phyloP scores from a whole-genome alignment of 2,888 invertebrate species.

The Apamea monoglypha region DNA sequence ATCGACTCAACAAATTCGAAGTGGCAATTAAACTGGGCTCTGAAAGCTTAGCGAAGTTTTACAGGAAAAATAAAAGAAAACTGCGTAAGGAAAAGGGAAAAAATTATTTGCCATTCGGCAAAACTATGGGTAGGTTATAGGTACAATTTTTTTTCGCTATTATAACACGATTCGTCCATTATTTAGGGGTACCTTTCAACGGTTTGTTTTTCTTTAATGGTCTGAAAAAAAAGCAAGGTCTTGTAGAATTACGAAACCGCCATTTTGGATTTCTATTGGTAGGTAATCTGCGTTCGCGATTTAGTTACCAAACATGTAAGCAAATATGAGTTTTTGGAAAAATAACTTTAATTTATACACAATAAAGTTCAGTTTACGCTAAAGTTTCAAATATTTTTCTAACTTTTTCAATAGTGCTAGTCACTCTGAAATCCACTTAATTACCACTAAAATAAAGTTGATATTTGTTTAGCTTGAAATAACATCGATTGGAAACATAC shows the following conservation, averaged over 20 bases:
- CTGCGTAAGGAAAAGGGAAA: slow-evolving; percentile 67
- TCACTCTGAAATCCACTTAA: too few species aligned
- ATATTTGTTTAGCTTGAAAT: too few species aligned
- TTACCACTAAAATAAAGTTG: too few species aligned
- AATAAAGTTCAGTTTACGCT: too few species aligned
- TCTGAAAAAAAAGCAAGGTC: slow-evolving; percentile 13
- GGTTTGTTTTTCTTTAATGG: slow-evolving; percentile 31
- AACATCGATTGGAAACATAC: too few species aligned
- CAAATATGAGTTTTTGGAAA: too few species aligned
- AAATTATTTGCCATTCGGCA: slow-evolving; percentile 75
- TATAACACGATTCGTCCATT: slow-evolving; percentile 32
- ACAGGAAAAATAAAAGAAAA: slow-evolving; percentile 74
- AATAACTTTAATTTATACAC: too few species aligned
- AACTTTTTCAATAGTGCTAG: too few species aligned
- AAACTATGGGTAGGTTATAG: slow-evolving; percentile 76
- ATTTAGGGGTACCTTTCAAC: slow-evolving; percentile 2
- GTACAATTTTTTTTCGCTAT: slow-evolving; percentile 23
- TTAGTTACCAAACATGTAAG: too few species aligned
- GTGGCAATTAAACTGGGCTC: slow-evolving; percentile 79
- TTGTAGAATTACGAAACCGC: not conserved
- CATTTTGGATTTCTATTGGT: slow-evolving; percentile 3
- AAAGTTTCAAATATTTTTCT: too few species aligned
- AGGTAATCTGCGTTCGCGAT: too few species aligned
- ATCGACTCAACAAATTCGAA: slow-evolving; percentile 79
- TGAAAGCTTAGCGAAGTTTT: slow-evolving; percentile 75